A percentile compares a stretch with the other conserved stretches of the same genome.
phyloP scores from a whole-genome alignment of 2,113 vertebrate genomes.

The Mormoops blainvillei region DNA sequence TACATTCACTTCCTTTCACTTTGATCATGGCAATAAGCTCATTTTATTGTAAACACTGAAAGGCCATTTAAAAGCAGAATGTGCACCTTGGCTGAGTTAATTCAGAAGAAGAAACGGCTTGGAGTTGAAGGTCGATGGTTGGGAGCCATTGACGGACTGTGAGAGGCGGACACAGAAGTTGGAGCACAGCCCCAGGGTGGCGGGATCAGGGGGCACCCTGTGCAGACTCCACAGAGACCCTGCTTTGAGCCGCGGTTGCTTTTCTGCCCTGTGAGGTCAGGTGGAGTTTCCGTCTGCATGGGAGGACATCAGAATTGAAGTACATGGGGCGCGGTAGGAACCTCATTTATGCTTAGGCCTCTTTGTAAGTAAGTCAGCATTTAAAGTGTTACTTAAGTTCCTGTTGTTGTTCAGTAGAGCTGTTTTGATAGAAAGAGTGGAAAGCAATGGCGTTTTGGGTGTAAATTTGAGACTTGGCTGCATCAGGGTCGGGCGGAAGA shows the following conservation, averaged over 20 bases:
- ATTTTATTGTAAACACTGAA: neutral
- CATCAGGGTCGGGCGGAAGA: neutral
- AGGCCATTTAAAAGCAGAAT: neutral
- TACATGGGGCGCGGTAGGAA: too few species aligned
- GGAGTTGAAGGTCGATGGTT: neutral
- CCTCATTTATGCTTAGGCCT: too few species aligned
- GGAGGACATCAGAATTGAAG: too few species aligned
- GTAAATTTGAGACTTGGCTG: neutral
- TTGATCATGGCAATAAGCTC: neutral
- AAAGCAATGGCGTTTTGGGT: neutral
- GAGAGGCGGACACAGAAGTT: too few species aligned
- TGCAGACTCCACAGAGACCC: accelerated
- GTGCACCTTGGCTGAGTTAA: neutral
- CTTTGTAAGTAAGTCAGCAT: neutral
- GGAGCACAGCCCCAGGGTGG: too few species aligned
- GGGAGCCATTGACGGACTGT: neutral
- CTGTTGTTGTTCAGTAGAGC: neutral
- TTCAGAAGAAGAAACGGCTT: neutral
- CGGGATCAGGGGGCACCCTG: too few species aligned
- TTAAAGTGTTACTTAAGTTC: neutral
- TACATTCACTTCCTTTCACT: neutral
- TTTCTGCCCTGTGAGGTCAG: neutral
- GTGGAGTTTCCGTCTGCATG: neutral
- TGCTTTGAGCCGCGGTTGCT: neutral
- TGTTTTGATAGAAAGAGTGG: neutral